Evolutionary conservation across 2,113 vertebrate species (phyloP), one percentile per base, ranked within the genome.

Genomic region (Dermatemys mawii): DNA sequence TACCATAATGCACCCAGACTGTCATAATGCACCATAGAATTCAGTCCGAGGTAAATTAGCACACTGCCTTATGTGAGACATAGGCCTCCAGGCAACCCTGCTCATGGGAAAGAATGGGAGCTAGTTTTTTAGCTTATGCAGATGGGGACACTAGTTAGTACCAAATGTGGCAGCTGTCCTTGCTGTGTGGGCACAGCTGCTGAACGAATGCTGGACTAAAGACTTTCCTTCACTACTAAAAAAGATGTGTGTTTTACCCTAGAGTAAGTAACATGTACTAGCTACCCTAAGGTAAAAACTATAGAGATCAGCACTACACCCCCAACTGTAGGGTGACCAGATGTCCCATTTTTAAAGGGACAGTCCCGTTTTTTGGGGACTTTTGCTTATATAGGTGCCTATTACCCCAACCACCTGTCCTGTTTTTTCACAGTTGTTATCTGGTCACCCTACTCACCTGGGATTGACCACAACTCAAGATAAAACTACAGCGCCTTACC

Each of bases 221-320:
- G 35, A 32, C 35, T n/a, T 67, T 13, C 35, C 35, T n/a, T 17
- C 32, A 38, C 63, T 2, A 2, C 3, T 27, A 60, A 5, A 51
- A 60, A 87, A 88, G 32, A 19, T 19, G 57, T 3, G 2, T n/a
- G 95, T 94, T 94, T 95, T 93, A 94, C 92, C 92, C 91, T 86
- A 92, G 93, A 86, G 91, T 90, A 90, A 95, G 88, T 94, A 92
- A 96, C 93, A 16, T 63, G 29, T 35, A 35, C 32, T 32, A 63
- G 27, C 22, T 32, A 29, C 6, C 29, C 27, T 11, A 32, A 60
- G 29, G 55, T 60, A 94, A 82, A 93, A 96, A 63, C 85, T 94
- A 83, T 89, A 38, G 21, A 41, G 70, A 11, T 73, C 38, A 41
- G 38, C 38, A 22, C 17, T 41, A 41, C 19, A 41, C 22, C 11